Base-by-base conservation (phyloP, 2,888 invertebrate species). In the Amiota communis region DNA sequence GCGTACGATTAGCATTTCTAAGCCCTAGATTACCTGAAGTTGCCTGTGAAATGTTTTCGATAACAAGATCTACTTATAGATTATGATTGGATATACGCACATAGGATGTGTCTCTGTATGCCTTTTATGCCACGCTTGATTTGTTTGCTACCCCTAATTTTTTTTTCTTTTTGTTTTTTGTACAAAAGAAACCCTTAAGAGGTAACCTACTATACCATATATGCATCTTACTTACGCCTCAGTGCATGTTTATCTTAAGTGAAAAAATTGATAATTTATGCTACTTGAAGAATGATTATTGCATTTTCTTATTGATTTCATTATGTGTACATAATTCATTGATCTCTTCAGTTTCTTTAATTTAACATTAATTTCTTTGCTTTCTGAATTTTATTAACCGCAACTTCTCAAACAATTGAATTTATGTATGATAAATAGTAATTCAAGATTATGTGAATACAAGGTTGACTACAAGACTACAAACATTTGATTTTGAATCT, bases 1-100 rank as follows among this genome's bases (percentile, higher is more conserved):
- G 63, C 53, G n/a, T 53, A 36, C 86, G 83, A 83, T 83, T 83
- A 83, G 83, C 83, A 83, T 86, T 83, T 83, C 85, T 84, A 83
- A 83, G 83, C 83, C 85, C 79, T 82, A 86, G 83, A 83, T 83
- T 83, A 83, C 83, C 86, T 86, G 86, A 86, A 86, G 84, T 84
- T 63, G 63, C 63, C 36, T 36, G 36, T 46, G n/a, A 11, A 46
- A n/a, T 36, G n/a, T 23, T 13, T 23, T 63, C 63, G 63, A 63
- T 63, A 63, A 59, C 20, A 20, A 10, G 11, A 59, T 59, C 17
- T 59, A 59, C 59, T 20, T 15, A 20, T 59, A 20, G 15, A 20
- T 59, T 36, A 36, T 36, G 36, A 36, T n/a, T 53, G 13, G 6
- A 53, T n/a, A 53, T 53, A 53, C n/a, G n/a, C 53, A n/a, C 10